Evolutionary conservation across 2,888 invertebrate genomes (phyloP), one percentile per base, ranked within the genome.

Genomic region (Pyralis farinalis): DNA sequence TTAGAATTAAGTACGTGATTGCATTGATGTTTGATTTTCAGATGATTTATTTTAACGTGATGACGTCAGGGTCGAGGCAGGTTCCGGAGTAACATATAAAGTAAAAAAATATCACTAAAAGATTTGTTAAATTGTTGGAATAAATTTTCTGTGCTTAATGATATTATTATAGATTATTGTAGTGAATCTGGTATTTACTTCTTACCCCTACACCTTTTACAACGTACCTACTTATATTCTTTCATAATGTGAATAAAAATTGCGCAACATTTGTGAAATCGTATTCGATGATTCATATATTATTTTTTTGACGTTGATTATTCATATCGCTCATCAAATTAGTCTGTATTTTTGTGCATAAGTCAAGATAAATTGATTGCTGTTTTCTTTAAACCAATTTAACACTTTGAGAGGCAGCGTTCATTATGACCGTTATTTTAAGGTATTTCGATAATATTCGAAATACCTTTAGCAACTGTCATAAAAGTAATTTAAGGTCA

Each of bases 1-100:
- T 7, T 31, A 27, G 39, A 39, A n/a, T n/a, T n/a, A n/a, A 39
- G 33, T 39, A 33, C 33, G 58, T 68, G 63, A 66, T 68, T 65
- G 66, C 65, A 68, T 63, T 60, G 63, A 64, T 59, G 65, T 74
- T 72, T 70, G 57, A 75, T 75, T 77, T 76, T 76, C 77, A 77
- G 77, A 76, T 76, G 43, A 36, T 47, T 65, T 65, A 51, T 63
- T 66, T 60, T 64, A 61, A 64, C 60, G 71, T 72, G n/a, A n/a
- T 58, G 74, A 72, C 58, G 74, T 52, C 69, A 45, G 39, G 39
- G 39, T 39, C 58, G 60, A 69, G 69, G 69, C 74, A 71, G 76
- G 39, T 39, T 39, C 33, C 39, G 7, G 39, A 39, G 7, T 32
- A 32, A 21, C 22, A 3, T 16, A 3, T 16, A 16, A 16, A 2